Evolutionary conservation across 2,113 vertebrate species (phyloP).

Genomic region (Hypanus sabinus): DNA sequence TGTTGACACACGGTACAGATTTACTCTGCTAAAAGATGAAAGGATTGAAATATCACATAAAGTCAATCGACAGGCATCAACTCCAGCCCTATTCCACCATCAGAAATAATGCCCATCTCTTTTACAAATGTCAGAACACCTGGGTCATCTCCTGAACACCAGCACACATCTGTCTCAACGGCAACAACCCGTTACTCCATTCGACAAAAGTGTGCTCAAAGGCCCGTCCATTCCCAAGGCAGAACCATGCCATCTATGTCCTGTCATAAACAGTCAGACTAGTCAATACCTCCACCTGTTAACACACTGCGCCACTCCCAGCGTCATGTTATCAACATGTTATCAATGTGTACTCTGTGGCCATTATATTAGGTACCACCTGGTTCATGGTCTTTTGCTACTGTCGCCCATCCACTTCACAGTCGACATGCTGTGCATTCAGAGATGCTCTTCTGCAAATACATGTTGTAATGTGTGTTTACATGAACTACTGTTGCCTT

Average conservation of each 20-base stretch:
- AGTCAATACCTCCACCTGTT: too few species aligned
- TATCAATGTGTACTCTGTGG: too few species aligned
- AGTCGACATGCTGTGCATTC: too few species aligned
- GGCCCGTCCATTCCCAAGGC: not conserved
- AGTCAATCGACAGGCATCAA: not conserved
- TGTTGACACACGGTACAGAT: not conserved
- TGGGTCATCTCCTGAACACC: not conserved
- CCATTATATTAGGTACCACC: too few species aligned
- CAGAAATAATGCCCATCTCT: not conserved
- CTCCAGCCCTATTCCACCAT: not conserved
- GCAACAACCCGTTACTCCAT: not conserved
- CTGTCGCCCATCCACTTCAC: too few species aligned
- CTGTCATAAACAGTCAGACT: not conserved
- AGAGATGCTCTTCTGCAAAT: too few species aligned
- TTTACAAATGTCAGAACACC: not conserved
- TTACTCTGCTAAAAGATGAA: constrained; percentile 35
- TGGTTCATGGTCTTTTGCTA: too few species aligned
- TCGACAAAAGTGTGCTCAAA: too few species aligned
- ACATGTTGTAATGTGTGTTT: too few species aligned
- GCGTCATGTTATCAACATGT: too few species aligned
- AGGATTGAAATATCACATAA: constrained; percentile 41
- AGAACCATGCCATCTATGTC: not conserved
- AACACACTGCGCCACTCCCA: too few species aligned
- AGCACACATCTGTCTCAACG: not conserved
- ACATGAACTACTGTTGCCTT: too few species aligned